A percentile compares a stretch with the other conserved stretches of the same genome.
These are phyloP conservation scores for Pelmatolapia mariae DNA, from an alignment of 2,113 vertebrate species.

Conservation along the genomic window DNA sequence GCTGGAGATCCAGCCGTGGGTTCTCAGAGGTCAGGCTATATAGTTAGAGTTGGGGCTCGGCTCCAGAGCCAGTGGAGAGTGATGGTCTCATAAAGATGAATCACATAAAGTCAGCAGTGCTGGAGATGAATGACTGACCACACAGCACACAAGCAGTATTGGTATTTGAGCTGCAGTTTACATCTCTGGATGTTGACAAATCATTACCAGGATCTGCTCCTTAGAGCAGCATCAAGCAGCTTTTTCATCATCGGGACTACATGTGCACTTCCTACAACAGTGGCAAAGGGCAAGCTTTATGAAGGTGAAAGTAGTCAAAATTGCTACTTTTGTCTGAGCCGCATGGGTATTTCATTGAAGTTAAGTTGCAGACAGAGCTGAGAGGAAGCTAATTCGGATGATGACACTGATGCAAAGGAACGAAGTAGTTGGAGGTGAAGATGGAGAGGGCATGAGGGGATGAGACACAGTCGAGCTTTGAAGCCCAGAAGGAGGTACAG, in stretches of 20 bases:
- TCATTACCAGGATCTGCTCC: background rate
- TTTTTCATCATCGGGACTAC: background rate
- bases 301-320: background rate
- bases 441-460: background rate
- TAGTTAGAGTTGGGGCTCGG: background rate
- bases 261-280: background rate
- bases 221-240: background rate
- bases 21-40: background rate
- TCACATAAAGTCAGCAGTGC: background rate
- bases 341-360: background rate
- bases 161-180: background rate
- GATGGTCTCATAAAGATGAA: conserved; percentile 11
- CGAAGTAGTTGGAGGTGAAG: background rate
- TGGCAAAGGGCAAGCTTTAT: background rate
- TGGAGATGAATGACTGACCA: background rate
- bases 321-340: background rate
- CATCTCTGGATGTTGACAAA: background rate
- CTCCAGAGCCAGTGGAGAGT: background rate
- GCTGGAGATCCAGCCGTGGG: background rate
- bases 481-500: conserved; percentile 21
- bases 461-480: background rate
- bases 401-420: conserved; percentile 25
- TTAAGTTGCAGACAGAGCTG: background rate
- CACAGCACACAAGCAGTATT: background rate
- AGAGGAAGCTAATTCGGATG: background rate